A percentile compares a stretch with the other conserved stretches of the same genome.
Conservation (phyloP, 2,113 vertebrate genomes). For the Mobula birostris region DNA sequence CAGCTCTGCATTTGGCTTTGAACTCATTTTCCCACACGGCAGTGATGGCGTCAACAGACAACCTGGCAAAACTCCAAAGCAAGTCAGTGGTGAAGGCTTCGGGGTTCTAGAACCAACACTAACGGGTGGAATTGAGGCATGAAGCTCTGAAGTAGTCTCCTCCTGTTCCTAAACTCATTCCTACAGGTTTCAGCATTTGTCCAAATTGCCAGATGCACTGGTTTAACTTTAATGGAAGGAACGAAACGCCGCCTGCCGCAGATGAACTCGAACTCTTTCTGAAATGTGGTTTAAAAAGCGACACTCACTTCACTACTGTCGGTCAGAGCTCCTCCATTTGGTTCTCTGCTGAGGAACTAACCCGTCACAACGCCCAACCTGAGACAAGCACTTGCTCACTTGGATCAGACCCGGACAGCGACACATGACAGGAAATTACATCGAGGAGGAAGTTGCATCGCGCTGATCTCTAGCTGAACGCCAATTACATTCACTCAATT, state of each 20-base stretch:
- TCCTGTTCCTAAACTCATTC: background rate
- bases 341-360: background rate
- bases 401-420: background rate
- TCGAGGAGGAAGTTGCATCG: constrained; percentile 7
- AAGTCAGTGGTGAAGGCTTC: too few species aligned
- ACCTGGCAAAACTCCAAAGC: too few species aligned
- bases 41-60: background rate
- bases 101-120: background rate
- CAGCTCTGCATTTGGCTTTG: background rate
- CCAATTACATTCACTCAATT: background rate
- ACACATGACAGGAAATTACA: background rate
- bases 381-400: background rate
- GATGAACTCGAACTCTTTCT: background rate
- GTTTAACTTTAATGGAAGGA: background rate
- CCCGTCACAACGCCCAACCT: background rate
- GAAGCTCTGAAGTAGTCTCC: background rate
- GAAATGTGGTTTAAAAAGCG: background rate
- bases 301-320: background rate
- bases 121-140: background rate
- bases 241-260: background rate
- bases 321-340: background rate
- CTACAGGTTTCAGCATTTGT: background rate
- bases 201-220: background rate
- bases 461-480: background rate
- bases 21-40: background rate